Conservation (phyloP, 2,113 vertebrate species). For the Microtus pennsylvanicus region DNA sequence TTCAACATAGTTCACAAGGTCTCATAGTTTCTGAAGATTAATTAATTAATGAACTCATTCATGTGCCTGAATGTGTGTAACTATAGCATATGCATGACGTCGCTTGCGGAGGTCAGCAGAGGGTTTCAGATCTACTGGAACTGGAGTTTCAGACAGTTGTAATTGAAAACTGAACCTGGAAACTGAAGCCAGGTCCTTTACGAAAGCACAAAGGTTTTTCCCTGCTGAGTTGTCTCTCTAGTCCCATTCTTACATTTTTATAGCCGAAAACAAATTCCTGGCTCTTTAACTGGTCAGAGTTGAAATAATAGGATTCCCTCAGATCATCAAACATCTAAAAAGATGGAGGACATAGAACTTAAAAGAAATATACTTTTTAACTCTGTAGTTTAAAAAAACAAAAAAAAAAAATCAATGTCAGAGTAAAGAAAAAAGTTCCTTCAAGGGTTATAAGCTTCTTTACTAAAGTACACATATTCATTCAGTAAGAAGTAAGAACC, state of each 20-base stretch:
- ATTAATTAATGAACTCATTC: background rate
- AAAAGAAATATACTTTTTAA: constrained; percentile 5
- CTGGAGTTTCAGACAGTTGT: background rate
- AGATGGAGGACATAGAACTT: constrained; percentile 21
- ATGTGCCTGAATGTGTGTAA: background rate
- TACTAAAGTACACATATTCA: background rate
- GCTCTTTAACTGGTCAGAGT: background rate
- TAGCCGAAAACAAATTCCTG: constrained; percentile 45
- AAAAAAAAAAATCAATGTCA: background rate
- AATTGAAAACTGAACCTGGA: background rate
- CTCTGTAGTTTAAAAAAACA: background rate
- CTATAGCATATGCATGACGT: too few relatives aligned
- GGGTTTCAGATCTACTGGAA: background rate
- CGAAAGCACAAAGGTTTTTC: background rate
- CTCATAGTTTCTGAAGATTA: background rate
- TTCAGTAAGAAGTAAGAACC: background rate
- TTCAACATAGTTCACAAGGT: background rate
- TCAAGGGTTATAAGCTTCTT: constrained; percentile 1
- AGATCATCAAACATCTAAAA: constrained; percentile 28
- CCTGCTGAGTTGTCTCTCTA: background rate
- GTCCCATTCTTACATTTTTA: background rate
- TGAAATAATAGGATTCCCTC: background rate
- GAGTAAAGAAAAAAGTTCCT: background rate
- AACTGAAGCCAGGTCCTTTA: background rate
- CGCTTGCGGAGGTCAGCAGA: background rate